Evolutionary conservation across 2,888 invertebrate species (phyloP), one percentile per base, ranked within the genome.

Genomic region (Ichneumon xanthorius): DNA sequence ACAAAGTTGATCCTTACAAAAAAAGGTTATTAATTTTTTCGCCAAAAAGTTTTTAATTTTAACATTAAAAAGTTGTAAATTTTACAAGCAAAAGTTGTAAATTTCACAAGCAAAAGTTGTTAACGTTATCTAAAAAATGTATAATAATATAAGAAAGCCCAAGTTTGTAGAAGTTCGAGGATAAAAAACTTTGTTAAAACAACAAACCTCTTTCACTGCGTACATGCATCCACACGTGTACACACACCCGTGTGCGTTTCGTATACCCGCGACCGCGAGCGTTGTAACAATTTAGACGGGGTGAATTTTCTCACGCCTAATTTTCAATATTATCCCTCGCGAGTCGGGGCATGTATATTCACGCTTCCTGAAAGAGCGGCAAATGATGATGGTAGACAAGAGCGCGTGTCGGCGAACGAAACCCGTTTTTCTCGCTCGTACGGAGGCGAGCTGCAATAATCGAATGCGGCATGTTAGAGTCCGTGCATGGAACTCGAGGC

Each of bases 331-430:
- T 67, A 53, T 75, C 73, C 16, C 53, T 33, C 65, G 63, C n/a
- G 71, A 45, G 45, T 14, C 55, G 70, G 22, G 45, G 22, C 61
- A 30, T 76, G 45, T 72, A 26, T 26, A 58, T 48, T 53, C 71
- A 71, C 71, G 77, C 79, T 83, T 67, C 73, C 73, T 75, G 73
- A 68, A 83, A 83, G 68, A 33, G 73, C 72, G 53, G 53, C 73
- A 78, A 78, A 82, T 82, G 79, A 83, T 83, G 79, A 83, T 83
- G 83, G 79, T 79, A 83, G 78, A 79, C 75, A 75, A 78, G 83
- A 79, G 73, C 45, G 83, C 73, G 83, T 83, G 83, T 75, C 70
- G 71, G 82, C 71, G 82, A 72, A 33, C 48, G n/a, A 83, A 82
- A 79, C 83, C 79, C 68, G 78, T 83, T 79, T 79, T 73, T 75